Percentiles rank a stretch among this genome's conserved stretches.
Conservation (phyloP, 2,113 vertebrate species). For the Anseranas semipalmata region DNA sequence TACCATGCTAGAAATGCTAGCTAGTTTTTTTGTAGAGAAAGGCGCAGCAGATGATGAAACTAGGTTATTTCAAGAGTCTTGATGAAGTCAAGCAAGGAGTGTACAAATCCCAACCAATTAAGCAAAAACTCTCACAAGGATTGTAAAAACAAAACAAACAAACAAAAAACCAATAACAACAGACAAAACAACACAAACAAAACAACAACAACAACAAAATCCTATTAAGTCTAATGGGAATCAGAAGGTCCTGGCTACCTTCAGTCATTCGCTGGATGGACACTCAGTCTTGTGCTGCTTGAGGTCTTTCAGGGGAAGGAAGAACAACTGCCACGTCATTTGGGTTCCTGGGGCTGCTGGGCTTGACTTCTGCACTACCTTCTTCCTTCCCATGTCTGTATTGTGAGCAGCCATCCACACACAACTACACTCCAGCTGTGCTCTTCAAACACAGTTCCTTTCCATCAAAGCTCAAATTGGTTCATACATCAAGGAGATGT, state of each 20-base stretch:
- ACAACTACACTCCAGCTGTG: neutral
- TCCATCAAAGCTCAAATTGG: neutral
- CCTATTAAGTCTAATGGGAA: neutral
- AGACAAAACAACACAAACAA: neutral
- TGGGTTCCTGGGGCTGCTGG: neutral
- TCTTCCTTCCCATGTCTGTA: neutral
- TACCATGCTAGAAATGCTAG: neutral
- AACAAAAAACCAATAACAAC: neutral
- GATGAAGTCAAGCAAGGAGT: neutral
- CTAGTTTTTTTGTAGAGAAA: neutral
- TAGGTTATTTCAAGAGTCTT: neutral
- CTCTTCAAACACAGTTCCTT: constrained; percentile 2
- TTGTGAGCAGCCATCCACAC: neutral
- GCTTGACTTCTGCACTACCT: neutral
- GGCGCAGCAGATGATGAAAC: neutral
- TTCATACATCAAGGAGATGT: neutral
- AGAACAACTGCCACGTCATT: neutral
- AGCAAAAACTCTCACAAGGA: neutral
- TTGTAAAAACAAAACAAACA: neutral
- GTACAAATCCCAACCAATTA: neutral
- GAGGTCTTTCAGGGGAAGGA: neutral
- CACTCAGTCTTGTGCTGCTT: neutral
- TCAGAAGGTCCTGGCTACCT: neutral
- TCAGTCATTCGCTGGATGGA: neutral
- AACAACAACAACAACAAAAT: neutral